A percentile compares a stretch with the other conserved stretches of the same genome.
Conservation (phyloP, 2,888 invertebrate genomes). For the Apamea crenata region DNA sequence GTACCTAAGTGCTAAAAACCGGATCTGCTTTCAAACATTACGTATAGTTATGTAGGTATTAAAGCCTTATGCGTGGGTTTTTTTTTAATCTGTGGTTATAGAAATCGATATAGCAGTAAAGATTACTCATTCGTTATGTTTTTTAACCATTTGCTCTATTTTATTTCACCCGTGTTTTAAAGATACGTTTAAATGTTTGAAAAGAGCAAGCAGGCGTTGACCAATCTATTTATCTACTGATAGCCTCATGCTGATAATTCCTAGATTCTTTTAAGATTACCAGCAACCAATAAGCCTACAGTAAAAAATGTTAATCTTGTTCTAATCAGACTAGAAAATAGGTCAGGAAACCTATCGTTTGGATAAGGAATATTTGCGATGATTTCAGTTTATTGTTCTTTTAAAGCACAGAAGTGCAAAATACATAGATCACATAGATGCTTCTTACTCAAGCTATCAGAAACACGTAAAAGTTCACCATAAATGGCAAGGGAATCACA, state of each 20-base stretch:
- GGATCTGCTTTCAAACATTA: slow-evolving; percentile 27
- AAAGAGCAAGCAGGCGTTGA: slow-evolving; percentile 25
- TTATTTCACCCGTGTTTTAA: slow-evolving; percentile 3
- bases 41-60: background rate
- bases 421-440: background rate
- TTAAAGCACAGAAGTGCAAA: background rate
- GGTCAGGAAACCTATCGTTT: slow-evolving; percentile 27
- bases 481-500: background rate
- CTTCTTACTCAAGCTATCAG: background rate
- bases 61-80: slow-evolving; percentile 16
- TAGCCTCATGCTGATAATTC: slow-evolving; percentile 38
- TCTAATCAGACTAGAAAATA: slow-evolving; percentile 38
- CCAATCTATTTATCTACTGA: slow-evolving; percentile 44
- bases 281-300: slow-evolving; percentile 3
- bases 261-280: slow-evolving; percentile 34
- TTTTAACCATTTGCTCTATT: slow-evolving; percentile 26
- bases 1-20: slow-evolving; percentile 11
- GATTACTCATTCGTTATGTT: slow-evolving; percentile 32
- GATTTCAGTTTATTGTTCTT: background rate
- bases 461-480: background rate
- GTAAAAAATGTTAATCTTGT: slow-evolving; percentile 1
- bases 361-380: background rate
- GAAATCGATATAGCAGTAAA: slow-evolving; percentile 30
- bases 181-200: background rate
- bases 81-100: slow-evolving; percentile 41